phyloP scores from a whole-genome alignment of 2,797 vertebrate species.

The Bucorvus abyssinicus region DNA sequence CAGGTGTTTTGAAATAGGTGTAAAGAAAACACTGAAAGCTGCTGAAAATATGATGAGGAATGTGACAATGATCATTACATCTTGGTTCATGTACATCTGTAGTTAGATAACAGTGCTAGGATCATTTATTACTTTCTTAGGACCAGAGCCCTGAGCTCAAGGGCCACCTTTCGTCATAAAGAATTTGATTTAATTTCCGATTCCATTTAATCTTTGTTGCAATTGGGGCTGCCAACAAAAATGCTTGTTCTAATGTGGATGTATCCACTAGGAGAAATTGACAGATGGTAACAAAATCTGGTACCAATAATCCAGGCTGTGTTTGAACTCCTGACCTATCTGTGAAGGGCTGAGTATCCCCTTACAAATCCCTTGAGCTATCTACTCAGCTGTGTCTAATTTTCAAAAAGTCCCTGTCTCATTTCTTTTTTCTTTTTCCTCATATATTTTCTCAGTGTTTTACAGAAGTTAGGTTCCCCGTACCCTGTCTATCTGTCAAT shows the following conservation, averaged over 20 bases:
- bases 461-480: neutral
- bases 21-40: neutral
- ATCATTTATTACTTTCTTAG: neutral
- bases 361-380: slow-evolving; percentile 37
- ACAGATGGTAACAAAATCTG: slow-evolving; percentile 58
- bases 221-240: neutral
- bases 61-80: neutral
- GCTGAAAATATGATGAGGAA: neutral
- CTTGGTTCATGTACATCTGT: neutral
- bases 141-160: neutral
- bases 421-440: neutral
- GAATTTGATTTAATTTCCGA: neutral
- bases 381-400: slow-evolving; percentile 29
- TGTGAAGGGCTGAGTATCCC: neutral
- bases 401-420: neutral
- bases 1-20: neutral
- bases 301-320: slow-evolving; percentile 15
- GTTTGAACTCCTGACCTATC: slow-evolving; percentile 52
- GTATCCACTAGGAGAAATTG: slow-evolving; percentile 14
- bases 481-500: neutral
- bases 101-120: neutral
- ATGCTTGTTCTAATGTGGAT: neutral
- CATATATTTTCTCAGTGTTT: neutral
- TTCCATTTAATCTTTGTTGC: slow-evolving; percentile 17
- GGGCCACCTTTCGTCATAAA: neutral